Evolutionary conservation across 2,797 vertebrate genomes (phyloP), one percentile per base, ranked within the genome.

Genomic region (Muscicapa comitata): DNA sequence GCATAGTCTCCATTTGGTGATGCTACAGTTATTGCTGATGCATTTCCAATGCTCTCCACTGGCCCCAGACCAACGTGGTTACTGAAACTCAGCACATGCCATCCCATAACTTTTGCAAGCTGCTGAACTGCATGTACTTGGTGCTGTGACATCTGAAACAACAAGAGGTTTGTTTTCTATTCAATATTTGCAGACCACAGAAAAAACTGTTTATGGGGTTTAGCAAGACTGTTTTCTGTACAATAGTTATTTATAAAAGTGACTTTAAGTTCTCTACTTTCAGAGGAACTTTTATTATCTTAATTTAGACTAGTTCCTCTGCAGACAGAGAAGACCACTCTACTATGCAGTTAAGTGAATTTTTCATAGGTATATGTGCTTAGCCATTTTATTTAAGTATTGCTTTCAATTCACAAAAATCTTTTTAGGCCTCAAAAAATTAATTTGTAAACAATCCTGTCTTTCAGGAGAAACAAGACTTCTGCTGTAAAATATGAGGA

Each of bases 21-120:
- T 6, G 99, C 99, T 6, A 99, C 98, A 0, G 99, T 99, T 93
- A 99, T 99, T 25, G 99, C 98, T 0, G 99, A 99, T 5, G 99
- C 99, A 11, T 99, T 99, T 70, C 99, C 99, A 29, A 99, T 99
- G 91, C 99, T 99, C 98, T 99, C 99, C 43, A 99, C 98, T 0
- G 99, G 98, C 3, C 99, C 99, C 45, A 99, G 98, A 6, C 99
- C 99, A 16, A 99, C 99, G 0, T 99, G 99, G 90, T 99, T 99
- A 88, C 99, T 99, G 97, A 99, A 99, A 96, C 99, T 99, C 48
- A 99, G 98, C 20, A 99, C 99, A 0, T 99, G 99, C 99, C 99
- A 99, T 73, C 99, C 99, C 99, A 99, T 99, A 21, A 99, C 99
- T 95, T 99, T 99, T 13, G 99, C 99, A 74, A 99, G 97, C 97